Conservation (phyloP, 2,888 invertebrate genomes). For the Metallyticus violacea region DNA sequence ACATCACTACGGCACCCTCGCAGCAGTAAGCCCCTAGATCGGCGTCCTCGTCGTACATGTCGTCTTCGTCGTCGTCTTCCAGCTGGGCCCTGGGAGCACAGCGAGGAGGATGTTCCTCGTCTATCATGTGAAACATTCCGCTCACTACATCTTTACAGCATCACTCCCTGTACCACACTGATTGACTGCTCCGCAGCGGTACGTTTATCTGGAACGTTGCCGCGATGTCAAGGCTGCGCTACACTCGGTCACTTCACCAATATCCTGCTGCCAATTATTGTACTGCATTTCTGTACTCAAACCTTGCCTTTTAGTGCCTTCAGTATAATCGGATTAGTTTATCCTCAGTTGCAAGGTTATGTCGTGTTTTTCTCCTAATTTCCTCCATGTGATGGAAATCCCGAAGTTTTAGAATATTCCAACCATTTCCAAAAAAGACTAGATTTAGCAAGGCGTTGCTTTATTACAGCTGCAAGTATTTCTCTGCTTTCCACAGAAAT, state of each 20-base stretch:
- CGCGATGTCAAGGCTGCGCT: background rate
- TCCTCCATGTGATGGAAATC: background rate
- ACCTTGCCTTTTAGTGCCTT: no score
- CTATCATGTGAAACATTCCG: slow-evolving; percentile 9
- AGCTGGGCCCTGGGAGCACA: background rate
- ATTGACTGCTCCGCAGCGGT: background rate
- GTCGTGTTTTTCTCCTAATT: no score
- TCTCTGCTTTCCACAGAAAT: background rate
- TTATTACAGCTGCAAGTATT: no score
- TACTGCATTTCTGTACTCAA: background rate
- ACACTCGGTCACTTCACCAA: background rate
- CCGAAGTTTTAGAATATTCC: background rate
- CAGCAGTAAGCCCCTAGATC: background rate
- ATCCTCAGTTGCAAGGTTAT: no score
- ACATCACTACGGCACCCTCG: background rate
- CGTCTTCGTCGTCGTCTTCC: background rate
- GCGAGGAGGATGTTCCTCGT: background rate
- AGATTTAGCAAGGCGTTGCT: background rate
- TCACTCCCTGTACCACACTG: background rate
- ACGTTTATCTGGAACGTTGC: background rate
- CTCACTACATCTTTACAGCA: background rate
- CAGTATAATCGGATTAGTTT: background rate
- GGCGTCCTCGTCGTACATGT: background rate
- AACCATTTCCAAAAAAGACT: background rate
- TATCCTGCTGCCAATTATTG: background rate